Conservation (phyloP, 2,113 vertebrate genomes). For the Semnopithecus entellus region DNA sequence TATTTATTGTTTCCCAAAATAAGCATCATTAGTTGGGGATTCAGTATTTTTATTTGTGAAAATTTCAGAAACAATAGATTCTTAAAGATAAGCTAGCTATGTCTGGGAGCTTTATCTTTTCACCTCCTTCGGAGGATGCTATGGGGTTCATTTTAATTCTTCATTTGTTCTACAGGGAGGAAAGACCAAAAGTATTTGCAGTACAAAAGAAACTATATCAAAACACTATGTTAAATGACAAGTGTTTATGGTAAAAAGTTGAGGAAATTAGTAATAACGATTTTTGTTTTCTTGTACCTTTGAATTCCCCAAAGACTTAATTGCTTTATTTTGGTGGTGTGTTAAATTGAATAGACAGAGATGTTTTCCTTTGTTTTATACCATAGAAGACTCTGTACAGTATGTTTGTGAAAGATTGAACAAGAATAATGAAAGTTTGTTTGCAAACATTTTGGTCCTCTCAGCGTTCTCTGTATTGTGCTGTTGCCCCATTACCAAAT, state of each 20-base stretch:
- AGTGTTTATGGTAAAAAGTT: conserved; percentile 83
- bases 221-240: conserved; percentile 78
- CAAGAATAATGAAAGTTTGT: conserved; percentile 85
- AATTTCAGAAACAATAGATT: conserved; percentile 75
- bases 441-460: conserved; percentile 79
- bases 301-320: conserved; percentile 81
- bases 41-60: conserved; percentile 80
- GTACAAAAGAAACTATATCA: conserved; percentile 77
- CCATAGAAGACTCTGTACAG: conserved; percentile 82
- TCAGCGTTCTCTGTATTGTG: conserved; percentile 78
- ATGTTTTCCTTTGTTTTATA: conserved; percentile 83
- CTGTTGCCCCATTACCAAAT: conserved; percentile 44
- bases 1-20: conserved; percentile 80
- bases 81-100: conserved; percentile 76
- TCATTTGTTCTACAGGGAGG: conserved; percentile 70
- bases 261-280: conserved; percentile 81
- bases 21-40: conserved; percentile 75
- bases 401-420: conserved; percentile 85
- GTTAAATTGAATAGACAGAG: conserved; percentile 81
- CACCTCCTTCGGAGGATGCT: conserved; percentile 65
- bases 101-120: conserved; percentile 71
- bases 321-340: conserved; percentile 80
- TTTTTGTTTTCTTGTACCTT: conserved; percentile 82
- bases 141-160: conserved; percentile 58
- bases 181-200: conserved; percentile 78